These are phyloP conservation scores for Leptestheria dahalacensis DNA, from an alignment of 1,140 invertebrate species.

Conservation along the genomic window DNA sequence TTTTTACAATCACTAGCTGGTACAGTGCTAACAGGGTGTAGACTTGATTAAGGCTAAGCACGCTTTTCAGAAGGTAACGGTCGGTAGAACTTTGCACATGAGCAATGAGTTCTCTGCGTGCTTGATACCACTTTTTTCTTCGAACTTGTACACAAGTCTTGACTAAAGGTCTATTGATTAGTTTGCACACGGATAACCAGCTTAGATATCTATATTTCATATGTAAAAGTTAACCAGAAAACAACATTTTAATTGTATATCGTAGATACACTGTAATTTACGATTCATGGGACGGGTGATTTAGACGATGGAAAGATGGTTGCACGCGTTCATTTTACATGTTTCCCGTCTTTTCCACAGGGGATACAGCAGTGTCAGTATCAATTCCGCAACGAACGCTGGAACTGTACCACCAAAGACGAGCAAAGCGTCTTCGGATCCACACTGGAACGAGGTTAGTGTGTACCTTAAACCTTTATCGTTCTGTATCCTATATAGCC, in stretches of 20 bases:
- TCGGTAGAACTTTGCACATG: not conserved
- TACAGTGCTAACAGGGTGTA: too few relatives aligned
- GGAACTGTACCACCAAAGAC: constrained; percentile 38
- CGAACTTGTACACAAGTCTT: too few relatives aligned
- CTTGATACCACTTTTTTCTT: not conserved
- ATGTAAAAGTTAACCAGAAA: too few relatives aligned
- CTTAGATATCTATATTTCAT: not conserved
- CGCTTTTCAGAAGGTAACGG: not conserved
- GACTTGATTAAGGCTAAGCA: not conserved
- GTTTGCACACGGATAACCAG: not conserved
- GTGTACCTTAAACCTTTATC: not conserved
- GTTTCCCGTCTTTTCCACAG: too few relatives aligned
- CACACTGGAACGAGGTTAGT: constrained; percentile 30
- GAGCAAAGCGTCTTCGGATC: constrained; percentile 32
- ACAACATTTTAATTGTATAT: too few relatives aligned
- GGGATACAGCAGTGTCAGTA: constrained; percentile 40
- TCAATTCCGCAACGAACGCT: constrained; percentile 40
- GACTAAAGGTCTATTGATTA: not conserved
- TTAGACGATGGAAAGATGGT: too few relatives aligned
- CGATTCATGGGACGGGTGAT: too few relatives aligned
- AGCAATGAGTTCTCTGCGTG: not conserved
- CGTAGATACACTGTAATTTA: too few relatives aligned
- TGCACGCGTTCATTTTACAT: too few relatives aligned
- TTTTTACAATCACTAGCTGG: too few relatives aligned
- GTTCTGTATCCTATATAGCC: not conserved